phyloP scores from a whole-genome alignment of 1,140 invertebrate species.

The Trichonephila clavipes region DNA sequence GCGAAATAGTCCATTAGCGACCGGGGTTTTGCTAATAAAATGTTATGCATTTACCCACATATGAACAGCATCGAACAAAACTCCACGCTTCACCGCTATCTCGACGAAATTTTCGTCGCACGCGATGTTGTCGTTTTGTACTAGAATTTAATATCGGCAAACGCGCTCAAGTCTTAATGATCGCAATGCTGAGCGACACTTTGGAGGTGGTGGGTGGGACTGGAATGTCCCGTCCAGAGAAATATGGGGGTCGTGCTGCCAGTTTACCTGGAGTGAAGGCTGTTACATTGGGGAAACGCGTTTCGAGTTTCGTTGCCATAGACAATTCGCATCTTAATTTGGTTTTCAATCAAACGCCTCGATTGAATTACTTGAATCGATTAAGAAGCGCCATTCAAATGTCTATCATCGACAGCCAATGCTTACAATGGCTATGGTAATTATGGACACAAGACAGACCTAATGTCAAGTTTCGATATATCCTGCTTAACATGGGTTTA shows the following conservation, averaged over 20 bases:
- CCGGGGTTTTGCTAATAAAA: slow-evolving; percentile 23
- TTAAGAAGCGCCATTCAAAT: neutral
- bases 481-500: too few species aligned
- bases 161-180: neutral
- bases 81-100: neutral
- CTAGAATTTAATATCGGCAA: slow-evolving; percentile 32
- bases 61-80: neutral
- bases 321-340: slow-evolving; percentile 1
- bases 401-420: neutral
- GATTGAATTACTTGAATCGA: neutral
- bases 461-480: too few species aligned
- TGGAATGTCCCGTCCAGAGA: neutral
- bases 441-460: neutral
- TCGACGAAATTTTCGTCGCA: neutral
- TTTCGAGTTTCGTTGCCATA: slow-evolving; percentile 31
- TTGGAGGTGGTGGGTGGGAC: neutral
- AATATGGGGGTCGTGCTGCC: neutral
- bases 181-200: neutral
- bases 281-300: neutral
- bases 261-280: slow-evolving; percentile 8
- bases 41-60: slow-evolving; percentile 30
- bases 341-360: slow-evolving; percentile 3
- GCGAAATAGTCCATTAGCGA: slow-evolving; percentile 34
- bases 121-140: neutral
- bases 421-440: neutral